These are phyloP conservation scores for Halocynthia aurantium DNA, from an alignment of 23 tunicate species.

Conservation along the genomic window DNA sequence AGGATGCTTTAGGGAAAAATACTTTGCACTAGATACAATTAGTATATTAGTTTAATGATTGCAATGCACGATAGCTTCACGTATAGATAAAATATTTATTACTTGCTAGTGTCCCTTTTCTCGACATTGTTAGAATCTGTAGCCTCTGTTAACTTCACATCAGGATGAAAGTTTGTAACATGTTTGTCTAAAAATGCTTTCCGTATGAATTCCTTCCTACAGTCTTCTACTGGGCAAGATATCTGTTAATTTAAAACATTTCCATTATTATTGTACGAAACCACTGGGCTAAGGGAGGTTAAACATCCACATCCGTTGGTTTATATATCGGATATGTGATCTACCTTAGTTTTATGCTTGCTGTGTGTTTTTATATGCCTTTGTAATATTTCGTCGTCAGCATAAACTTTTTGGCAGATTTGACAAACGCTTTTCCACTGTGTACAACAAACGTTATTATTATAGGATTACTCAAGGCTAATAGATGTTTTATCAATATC, in stretches of 20 bases:
- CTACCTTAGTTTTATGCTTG: constrained; percentile 7
- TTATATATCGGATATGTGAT: background rate
- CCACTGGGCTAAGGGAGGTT: too few species aligned
- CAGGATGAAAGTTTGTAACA: constrained; percentile 16
- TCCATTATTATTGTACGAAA: too few species aligned
- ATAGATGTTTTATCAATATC: background rate
- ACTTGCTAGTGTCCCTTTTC: too few species aligned
- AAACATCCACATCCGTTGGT: too few species aligned
- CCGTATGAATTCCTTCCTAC: constrained; percentile 8
- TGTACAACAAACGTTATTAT: background rate
- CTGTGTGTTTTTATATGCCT: constrained; percentile 48
- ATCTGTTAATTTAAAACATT: background rate
- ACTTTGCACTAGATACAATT: too few species aligned
- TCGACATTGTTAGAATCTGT: too few species aligned
- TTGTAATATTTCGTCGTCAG: constrained; percentile 55
- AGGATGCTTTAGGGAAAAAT: background rate
- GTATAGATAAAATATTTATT: too few species aligned
- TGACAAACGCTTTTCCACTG: constrained; percentile 48
- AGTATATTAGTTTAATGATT: too few species aligned
- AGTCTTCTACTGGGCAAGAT: background rate
- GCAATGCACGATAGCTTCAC: too few species aligned
- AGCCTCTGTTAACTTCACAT: background rate
- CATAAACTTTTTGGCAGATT: constrained; percentile 50
- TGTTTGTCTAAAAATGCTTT: constrained; percentile 13
- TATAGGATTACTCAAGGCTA: background rate